Evolutionary conservation across 1,140 invertebrate species (phyloP), one percentile per base, ranked within the genome.

Genomic region (Atopsyche davidsoni): DNA sequence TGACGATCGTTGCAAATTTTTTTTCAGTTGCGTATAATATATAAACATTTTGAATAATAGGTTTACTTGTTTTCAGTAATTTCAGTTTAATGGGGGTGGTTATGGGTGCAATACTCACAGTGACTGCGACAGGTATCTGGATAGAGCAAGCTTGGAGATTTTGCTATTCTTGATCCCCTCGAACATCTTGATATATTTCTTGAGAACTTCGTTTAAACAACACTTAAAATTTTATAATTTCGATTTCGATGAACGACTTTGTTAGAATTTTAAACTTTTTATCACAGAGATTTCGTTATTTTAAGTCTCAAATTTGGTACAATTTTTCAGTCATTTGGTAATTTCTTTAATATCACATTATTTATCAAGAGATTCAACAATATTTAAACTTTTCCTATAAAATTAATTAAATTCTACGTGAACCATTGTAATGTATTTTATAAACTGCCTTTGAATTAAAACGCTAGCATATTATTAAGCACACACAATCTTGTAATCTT

Each of bases 131-230:
- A 84, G 75, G 67, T 83, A 84, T 62, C 79, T 78, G 57, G 81
- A 83, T 24, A 84, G 70, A 41, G 80, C 80, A 59, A 85, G 69
- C 66, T 83, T 82, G 51, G 79, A 76, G 58, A 83, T 82, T 59
- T 81, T 79, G 72, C 81, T 81, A 63, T 82, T 82, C 64, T 82
- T 83, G 58, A 85, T 76, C 47, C 81, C 81, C 64, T 83, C 81
- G 62, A 83, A 77, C 74, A 83, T 81, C 57, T 69, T 79, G 68
- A 61, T 77, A 73, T 53, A 78, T 72, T 54, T 75, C 73, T 65
- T 77, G 70, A 61, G 68, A 67, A 55, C 69, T 36, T 10, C 4
- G 2, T 23, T 25, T 36, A n/a, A n/a, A n/a, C n/a, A n/a, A n/a
- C n/a, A n/a, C n/a, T n/a, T n/a, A 38, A 38, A 38, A 38, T 38